Conservation (phyloP, 1,140 invertebrate genomes). For the Hyphantria cunea region DNA sequence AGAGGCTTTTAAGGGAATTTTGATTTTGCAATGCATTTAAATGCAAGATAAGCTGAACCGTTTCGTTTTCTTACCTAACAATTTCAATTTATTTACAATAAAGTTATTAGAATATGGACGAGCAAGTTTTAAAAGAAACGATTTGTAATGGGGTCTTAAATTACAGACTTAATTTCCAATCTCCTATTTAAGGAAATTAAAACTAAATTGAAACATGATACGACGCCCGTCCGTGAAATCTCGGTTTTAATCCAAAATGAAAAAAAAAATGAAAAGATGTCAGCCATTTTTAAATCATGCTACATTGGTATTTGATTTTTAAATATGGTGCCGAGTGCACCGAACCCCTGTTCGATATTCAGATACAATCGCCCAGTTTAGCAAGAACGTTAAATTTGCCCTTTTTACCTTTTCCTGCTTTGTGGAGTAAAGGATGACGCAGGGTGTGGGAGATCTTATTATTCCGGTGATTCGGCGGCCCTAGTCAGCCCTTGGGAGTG, state of each 20-base stretch:
- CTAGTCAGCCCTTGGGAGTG: slow-evolving; percentile 69
- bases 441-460: slow-evolving; percentile 44
- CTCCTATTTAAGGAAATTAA: slow-evolving; percentile 33
- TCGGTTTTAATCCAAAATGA: slow-evolving; percentile 27
- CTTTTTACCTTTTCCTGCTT: slow-evolving; percentile 25
- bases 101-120: slow-evolving; percentile 39
- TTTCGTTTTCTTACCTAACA: slow-evolving; percentile 48
- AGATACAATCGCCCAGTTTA: slow-evolving; percentile 52
- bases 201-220: slow-evolving; percentile 43
- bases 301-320: slow-evolving; percentile 69
- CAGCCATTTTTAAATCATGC: slow-evolving; percentile 67
- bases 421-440: slow-evolving; percentile 12
- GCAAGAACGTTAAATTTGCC: slow-evolving; percentile 39
- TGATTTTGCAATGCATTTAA: slow-evolving; percentile 65
- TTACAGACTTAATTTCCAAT: slow-evolving; percentile 23
- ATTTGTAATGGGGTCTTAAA: slow-evolving; percentile 27
- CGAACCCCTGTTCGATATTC: slow-evolving; percentile 67
- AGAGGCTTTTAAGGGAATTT: slow-evolving; percentile 54
- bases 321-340: slow-evolving; percentile 74
- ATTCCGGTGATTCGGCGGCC: slow-evolving; percentile 41
- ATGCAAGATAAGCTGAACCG: slow-evolving; percentile 51
- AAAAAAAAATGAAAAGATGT: slow-evolving; percentile 33
- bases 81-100: slow-evolving; percentile 46
- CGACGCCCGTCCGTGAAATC: slow-evolving; percentile 33
- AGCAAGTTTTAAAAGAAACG: slow-evolving; percentile 14